These are phyloP conservation scores for Dissostichus mawsoni DNA, from an alignment of 2,113 vertebrate genomes.

Conservation along the genomic window DNA sequence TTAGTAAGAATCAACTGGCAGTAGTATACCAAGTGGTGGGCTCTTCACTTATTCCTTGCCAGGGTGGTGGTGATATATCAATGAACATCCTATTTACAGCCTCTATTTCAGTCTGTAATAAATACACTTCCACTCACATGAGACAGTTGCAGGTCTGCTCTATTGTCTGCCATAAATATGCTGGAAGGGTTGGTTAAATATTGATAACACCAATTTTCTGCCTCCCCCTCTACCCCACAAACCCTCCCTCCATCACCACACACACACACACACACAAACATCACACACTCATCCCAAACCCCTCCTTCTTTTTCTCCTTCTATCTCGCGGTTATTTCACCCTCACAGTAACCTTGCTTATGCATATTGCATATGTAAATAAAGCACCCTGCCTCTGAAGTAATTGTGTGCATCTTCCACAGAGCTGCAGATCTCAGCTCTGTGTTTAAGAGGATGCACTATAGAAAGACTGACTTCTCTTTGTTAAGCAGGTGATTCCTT, in stretches of 20 bases:
- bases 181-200: constrained; percentile 84
- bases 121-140: constrained; percentile 80
- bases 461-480: constrained; percentile 49
- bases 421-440: constrained; percentile 82
- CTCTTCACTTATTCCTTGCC: constrained; percentile 23
- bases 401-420: constrained; percentile 95
- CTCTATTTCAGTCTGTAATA: constrained; percentile 71
- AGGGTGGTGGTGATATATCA: constrained; percentile 55
- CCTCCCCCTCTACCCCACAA: constrained; percentile 40
- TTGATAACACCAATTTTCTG: constrained; percentile 83
- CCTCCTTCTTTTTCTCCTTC: constrained; percentile 71
- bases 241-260: constrained; percentile 55
- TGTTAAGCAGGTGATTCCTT: constrained; percentile 54
- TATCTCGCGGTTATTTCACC: constrained; percentile 81
- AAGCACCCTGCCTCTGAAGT: constrained; percentile 90
- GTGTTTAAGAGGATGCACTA: constrained; percentile 48
- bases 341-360: constrained; percentile 85
- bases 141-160: constrained; percentile 81
- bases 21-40: constrained; percentile 16
- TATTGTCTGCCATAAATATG: constrained; percentile 85
- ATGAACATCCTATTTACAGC: constrained; percentile 76
- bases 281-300: constrained; percentile 52
- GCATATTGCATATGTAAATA: constrained; percentile 90
- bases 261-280: constrained; percentile 37
- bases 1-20: constrained; percentile 27